A percentile compares a stretch with the other conserved stretches of the same genome.
phyloP scores from a whole-genome alignment of 2,888 invertebrate species.

The Rhingia campestris region DNA sequence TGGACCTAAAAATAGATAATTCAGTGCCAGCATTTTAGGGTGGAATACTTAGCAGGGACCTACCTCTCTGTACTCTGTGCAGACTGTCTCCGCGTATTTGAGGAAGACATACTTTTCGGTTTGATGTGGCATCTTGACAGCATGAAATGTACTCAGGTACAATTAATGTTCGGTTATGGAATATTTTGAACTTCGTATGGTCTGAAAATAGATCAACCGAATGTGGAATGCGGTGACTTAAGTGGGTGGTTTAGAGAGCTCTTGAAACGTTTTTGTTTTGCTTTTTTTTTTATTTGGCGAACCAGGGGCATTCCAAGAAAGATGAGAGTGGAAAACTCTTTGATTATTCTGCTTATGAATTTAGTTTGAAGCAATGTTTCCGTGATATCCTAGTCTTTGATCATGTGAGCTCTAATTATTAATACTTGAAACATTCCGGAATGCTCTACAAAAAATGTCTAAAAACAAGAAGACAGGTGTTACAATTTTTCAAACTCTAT shows the following conservation, averaged over 20 bases:
- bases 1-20: slow-evolving; percentile 61
- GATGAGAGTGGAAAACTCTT: neutral
- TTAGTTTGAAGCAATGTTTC: no score
- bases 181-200: slow-evolving; percentile 1
- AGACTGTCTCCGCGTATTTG: neutral
- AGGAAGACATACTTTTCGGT: neutral
- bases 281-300: neutral
- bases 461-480: no score
- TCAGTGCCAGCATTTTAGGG: slow-evolving; percentile 22
- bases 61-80: slow-evolving; percentile 48
- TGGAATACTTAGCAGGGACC: slow-evolving; percentile 30
- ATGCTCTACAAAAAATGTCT: no score
- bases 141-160: neutral
- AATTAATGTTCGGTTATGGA: slow-evolving; percentile 7
- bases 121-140: slow-evolving; percentile 2
- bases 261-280: slow-evolving; percentile 38
- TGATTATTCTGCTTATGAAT: no score
- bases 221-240: neutral
- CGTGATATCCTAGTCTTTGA: no score
- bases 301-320: slow-evolving; percentile 5
- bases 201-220: slow-evolving; percentile 48
- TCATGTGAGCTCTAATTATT: no score
- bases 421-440: no score
- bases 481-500: no score
- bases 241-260: slow-evolving; percentile 47